Evolutionary conservation across 2,888 invertebrate species (phyloP).

Genomic region (Drosophila leonis): DNA sequence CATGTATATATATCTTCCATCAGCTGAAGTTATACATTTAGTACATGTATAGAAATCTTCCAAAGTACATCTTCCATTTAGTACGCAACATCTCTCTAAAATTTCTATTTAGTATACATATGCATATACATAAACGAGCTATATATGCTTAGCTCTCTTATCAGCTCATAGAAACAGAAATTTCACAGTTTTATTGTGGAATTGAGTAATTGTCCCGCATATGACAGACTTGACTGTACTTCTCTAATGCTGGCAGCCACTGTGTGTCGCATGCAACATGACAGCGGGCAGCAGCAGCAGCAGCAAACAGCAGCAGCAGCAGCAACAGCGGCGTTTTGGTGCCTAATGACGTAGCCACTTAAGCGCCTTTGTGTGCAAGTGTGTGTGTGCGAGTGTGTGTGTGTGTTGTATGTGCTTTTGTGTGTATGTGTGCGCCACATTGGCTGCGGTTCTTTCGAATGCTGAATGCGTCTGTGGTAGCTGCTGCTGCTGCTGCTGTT

Average conservation of each 20-base stretch:
- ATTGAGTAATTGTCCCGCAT: background rate
- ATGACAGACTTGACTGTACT: background rate
- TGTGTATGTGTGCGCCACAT: constrained; percentile 65
- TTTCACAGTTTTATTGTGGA: background rate
- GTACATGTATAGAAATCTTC: no score
- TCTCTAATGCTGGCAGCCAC: constrained; percentile 31
- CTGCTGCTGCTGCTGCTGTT: constrained; percentile 47
- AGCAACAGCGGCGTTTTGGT: constrained; percentile 46
- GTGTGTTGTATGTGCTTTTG: constrained; percentile 24
- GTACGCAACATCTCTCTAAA: background rate
- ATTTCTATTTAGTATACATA: background rate
- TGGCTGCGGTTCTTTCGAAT: constrained; percentile 76
- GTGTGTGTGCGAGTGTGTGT: constrained; percentile 20
- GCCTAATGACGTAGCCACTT: constrained; percentile 81
- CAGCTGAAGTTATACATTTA: no score
- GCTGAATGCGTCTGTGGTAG: constrained; percentile 54
- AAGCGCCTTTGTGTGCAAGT: constrained; percentile 43
- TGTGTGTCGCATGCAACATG: constrained; percentile 57
- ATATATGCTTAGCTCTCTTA: no score
- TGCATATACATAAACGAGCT: no score
- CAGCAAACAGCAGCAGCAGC: constrained; percentile 39
- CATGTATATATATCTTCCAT: no score
- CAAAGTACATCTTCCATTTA: no score
- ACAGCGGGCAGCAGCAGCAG: constrained; percentile 40
- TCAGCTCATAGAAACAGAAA: background rate